Percentiles rank a stretch among this genome's conserved stretches.
Evolutionary conservation across 2,888 invertebrate genomes (phyloP).

Genomic region (Myopa testacea): DNA sequence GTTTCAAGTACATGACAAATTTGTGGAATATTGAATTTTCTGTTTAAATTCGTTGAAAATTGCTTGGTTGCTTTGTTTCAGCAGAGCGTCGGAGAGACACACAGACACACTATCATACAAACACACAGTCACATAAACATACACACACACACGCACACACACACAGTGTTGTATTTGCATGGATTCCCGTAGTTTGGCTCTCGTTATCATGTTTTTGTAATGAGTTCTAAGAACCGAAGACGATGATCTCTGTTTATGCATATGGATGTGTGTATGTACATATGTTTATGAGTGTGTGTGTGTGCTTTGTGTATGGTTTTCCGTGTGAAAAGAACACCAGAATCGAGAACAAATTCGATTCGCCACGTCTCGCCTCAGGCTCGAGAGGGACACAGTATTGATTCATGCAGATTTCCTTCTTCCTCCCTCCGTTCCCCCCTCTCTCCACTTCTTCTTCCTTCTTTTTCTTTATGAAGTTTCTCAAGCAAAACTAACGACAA

Average conservation of each 20-base stretch:
- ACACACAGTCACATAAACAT: not conserved
- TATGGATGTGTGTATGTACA: not conserved
- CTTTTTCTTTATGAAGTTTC: no score
- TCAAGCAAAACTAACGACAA: not conserved
- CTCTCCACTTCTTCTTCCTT: no score
- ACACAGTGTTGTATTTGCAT: not conserved
- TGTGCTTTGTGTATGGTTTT: not conserved
- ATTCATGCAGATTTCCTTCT: no score
- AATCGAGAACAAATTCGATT: no score
- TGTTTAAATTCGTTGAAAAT: conserved; percentile 21
- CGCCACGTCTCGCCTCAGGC: no score
- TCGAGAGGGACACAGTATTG: no score
- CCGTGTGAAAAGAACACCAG: not conserved
- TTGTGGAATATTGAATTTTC: conserved; percentile 18
- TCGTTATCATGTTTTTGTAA: not conserved
- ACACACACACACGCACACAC: not conserved
- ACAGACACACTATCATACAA: not conserved
- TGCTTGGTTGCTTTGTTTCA: not conserved
- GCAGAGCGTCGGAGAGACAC: not conserved
- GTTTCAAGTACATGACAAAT: conserved; percentile 16
- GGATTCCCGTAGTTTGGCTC: no score
- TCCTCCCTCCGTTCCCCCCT: no score
- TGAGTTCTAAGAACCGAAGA: not conserved
- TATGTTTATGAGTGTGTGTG: not conserved
- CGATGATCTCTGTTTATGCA: not conserved